phyloP scores from a whole-genome alignment of 1,140 invertebrate species.

The Eriosoma lanigerum region DNA sequence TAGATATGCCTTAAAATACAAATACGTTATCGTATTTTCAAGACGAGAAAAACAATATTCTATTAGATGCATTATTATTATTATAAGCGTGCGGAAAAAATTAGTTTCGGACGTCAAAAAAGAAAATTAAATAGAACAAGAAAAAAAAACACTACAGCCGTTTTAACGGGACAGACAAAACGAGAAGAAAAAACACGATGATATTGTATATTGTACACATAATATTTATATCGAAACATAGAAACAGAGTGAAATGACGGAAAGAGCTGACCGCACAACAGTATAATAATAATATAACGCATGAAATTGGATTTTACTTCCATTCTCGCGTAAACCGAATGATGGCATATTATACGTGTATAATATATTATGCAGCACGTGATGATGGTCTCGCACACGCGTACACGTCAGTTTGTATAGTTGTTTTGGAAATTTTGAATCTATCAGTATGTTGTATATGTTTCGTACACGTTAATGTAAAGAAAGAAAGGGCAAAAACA shows the following conservation, averaged over 20 bases:
- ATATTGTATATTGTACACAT: background rate
- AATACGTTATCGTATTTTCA: too few species aligned
- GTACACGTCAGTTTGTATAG: too few species aligned
- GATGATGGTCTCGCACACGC: too few species aligned
- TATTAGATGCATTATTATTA: background rate
- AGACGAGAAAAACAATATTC: too few species aligned
- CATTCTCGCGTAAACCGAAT: background rate
- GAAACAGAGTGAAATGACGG: background rate
- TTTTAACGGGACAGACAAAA: slow-evolving; percentile 25
- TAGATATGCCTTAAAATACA: too few species aligned
- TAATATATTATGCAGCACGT: background rate
- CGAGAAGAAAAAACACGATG: background rate
- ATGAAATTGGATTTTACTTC: slow-evolving; percentile 16
- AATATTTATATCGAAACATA: background rate
- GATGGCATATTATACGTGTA: background rate
- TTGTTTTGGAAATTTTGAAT: too few species aligned
- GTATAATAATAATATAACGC: background rate
- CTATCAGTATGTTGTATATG: too few species aligned
- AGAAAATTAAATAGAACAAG: background rate
- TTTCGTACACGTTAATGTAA: too few species aligned
- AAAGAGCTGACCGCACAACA: background rate
- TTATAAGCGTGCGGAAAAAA: background rate
- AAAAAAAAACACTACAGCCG: background rate
- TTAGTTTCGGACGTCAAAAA: slow-evolving; percentile 26
- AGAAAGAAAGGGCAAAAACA: too few species aligned